Evolutionary conservation across 2,888 invertebrate genomes (phyloP).

Genomic region (Danaus chrysippus): DNA sequence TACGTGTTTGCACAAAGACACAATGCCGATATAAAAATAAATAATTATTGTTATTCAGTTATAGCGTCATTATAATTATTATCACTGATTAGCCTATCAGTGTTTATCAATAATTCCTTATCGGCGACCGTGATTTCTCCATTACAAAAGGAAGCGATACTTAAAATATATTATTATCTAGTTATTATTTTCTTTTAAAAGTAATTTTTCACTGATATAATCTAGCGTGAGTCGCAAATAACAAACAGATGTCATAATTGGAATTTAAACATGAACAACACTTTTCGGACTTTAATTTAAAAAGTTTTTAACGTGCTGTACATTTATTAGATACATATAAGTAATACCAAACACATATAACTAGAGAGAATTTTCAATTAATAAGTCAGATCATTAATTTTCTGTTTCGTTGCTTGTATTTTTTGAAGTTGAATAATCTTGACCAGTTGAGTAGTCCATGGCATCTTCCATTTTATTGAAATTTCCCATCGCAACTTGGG

Average conservation of each 20-base stretch:
- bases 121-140: conserved; percentile 40
- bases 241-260: not conserved
- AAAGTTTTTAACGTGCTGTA: too few species aligned
- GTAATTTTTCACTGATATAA: not conserved
- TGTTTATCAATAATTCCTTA: conserved; percentile 33
- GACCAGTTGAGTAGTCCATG: conserved; percentile 64
- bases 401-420: conserved; percentile 44
- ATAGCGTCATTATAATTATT: conserved; percentile 36
- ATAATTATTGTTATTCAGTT: conserved; percentile 31
- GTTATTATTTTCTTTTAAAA: conserved; percentile 13
- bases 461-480: conserved; percentile 66
- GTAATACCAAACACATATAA: not conserved
- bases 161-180: conserved; percentile 31
- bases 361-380: not conserved
- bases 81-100: conserved; percentile 35
- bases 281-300: too few species aligned
- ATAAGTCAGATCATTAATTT: conserved; percentile 20
- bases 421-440: conserved; percentile 60
- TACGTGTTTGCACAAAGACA: conserved; percentile 25
- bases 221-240: not conserved
- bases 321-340: too few species aligned
- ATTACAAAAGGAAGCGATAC: conserved; percentile 36
- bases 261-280: not conserved
- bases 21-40: conserved; percentile 28
- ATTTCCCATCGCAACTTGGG: conserved; percentile 68